Conservation (phyloP, 2,113 vertebrate species). For the Corythornis vintsioides region DNA sequence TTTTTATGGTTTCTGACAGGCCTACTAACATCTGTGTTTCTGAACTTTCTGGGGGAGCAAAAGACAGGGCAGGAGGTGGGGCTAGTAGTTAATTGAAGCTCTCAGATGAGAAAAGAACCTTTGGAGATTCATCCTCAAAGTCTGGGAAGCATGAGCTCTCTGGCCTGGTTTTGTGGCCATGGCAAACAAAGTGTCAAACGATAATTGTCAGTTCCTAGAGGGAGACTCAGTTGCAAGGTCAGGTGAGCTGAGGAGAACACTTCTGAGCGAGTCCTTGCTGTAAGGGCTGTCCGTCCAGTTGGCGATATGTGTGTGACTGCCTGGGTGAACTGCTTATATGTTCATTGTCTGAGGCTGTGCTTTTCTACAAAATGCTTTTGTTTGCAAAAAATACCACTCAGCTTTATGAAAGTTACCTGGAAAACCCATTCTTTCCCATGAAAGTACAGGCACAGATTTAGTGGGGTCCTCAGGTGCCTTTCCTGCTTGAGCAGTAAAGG, state of each 20-base stretch:
- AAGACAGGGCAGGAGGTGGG: background rate
- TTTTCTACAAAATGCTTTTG: background rate
- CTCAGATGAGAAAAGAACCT: background rate
- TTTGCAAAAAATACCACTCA: background rate
- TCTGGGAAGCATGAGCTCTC: background rate
- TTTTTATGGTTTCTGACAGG: background rate
- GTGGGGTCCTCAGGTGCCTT: background rate
- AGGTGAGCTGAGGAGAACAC: background rate
- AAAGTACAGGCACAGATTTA: background rate
- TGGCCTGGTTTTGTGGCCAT: background rate
- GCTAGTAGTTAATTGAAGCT: background rate
- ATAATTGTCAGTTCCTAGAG: background rate
- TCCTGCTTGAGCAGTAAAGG: no score
- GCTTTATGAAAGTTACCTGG: background rate
- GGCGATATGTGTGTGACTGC: background rate
- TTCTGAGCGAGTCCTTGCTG: background rate
- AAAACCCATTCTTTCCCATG: background rate
- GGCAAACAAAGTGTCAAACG: background rate
- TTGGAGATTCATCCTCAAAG: background rate
- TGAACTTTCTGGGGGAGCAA: background rate
- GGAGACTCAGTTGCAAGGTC: background rate
- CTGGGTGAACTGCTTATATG: background rate
- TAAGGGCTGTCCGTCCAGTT: background rate
- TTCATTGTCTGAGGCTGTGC: background rate
- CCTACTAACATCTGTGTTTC: background rate